Percentiles rank a stretch among this genome's conserved stretches.
phyloP scores from a whole-genome alignment of 2,113 vertebrate species.

The Lipotes vexillifer region DNA sequence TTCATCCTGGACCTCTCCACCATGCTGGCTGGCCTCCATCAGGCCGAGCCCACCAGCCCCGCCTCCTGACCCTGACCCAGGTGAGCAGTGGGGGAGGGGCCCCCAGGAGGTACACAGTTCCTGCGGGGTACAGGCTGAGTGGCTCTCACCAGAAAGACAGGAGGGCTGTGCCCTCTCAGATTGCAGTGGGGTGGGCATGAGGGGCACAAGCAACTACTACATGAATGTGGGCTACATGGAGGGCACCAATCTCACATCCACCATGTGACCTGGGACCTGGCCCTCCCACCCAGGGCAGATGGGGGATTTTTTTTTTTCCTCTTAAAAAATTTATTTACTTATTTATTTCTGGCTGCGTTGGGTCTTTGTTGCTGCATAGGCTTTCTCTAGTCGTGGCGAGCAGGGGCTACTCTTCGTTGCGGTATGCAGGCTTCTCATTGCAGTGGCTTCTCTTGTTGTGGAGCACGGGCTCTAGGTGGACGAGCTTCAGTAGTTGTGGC shows the following conservation, averaged over 20 bases:
- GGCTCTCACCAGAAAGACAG: not conserved
- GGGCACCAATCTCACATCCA: not conserved
- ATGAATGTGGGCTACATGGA: not conserved
- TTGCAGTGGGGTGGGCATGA: accelerated
- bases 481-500: too few relatives aligned
- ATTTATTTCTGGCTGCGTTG: too few relatives aligned
- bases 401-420: too few relatives aligned
- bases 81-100: not conserved
- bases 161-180: not conserved
- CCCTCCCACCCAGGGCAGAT: not conserved
- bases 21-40: conserved; percentile 28
- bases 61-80: not conserved
- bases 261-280: not conserved
- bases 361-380: too few relatives aligned
- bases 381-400: too few relatives aligned
- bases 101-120: not conserved
- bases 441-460: too few relatives aligned
- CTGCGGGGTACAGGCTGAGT: accelerated
- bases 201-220: not conserved
- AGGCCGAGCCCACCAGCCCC: accelerated
- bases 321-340: too few relatives aligned
- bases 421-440: too few relatives aligned
- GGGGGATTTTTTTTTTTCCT: too few relatives aligned
- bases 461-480: too few relatives aligned
- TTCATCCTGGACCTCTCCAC: conserved; percentile 69